These are phyloP conservation scores for Cyprinodon brontotheroides DNA, from an alignment of 2,113 vertebrate genomes.

Conservation along the genomic window DNA sequence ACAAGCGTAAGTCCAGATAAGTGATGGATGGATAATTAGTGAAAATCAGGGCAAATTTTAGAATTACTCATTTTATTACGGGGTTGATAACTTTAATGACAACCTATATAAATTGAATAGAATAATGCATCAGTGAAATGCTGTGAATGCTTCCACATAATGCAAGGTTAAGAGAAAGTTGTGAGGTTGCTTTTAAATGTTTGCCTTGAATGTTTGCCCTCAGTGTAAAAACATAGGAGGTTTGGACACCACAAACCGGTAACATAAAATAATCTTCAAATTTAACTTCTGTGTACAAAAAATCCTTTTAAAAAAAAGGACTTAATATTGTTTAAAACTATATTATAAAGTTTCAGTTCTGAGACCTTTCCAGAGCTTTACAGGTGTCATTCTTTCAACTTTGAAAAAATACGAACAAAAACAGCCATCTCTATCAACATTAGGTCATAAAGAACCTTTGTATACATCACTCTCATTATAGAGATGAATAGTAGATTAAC, in stretches of 20 bases:
- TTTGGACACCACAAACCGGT: slow-evolving; percentile 61
- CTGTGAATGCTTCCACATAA: background rate
- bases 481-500: background rate
- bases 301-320: background rate
- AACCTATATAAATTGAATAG: too few species aligned
- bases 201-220: background rate
- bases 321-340: background rate
- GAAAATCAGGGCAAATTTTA: too few species aligned
- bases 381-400: background rate
- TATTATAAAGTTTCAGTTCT: background rate
- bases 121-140: too few species aligned
- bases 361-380: background rate
- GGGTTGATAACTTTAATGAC: too few species aligned
- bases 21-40: too few species aligned
- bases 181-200: background rate
- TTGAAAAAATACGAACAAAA: background rate
- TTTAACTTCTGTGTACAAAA: background rate
- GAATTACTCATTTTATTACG: too few species aligned
- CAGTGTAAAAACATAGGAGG: background rate
- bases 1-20: too few species aligned
- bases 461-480: background rate
- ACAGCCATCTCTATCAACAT: slow-evolving; percentile 38
- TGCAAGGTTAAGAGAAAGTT: background rate
- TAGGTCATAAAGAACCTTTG: slow-evolving; percentile 1
- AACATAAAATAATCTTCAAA: background rate